phyloP scores from a whole-genome alignment of 2,113 vertebrate genomes.

The Mastomys coucha region DNA sequence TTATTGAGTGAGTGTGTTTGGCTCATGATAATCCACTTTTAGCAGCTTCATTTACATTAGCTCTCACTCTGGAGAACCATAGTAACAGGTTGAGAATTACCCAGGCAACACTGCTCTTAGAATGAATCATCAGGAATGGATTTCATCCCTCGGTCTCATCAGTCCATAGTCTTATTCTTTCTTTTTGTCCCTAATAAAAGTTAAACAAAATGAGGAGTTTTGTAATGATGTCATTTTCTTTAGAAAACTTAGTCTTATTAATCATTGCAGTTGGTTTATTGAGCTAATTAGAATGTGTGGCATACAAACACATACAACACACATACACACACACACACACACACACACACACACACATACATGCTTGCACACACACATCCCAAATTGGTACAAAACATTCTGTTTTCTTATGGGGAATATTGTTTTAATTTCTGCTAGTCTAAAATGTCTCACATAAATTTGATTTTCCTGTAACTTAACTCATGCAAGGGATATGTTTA shows the following conservation, averaged over 20 bases:
- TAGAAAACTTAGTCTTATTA: slow-evolving; percentile 66
- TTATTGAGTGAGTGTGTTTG: slow-evolving; percentile 68
- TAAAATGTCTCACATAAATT: slow-evolving; percentile 6
- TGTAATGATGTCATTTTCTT: slow-evolving; percentile 72
- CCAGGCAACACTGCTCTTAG: slow-evolving; percentile 65
- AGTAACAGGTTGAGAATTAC: slow-evolving; percentile 67
- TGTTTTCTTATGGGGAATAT: slow-evolving; percentile 10
- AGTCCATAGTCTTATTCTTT: slow-evolving; percentile 67
- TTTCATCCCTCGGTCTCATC: slow-evolving; percentile 76
- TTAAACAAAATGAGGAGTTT: slow-evolving; percentile 55
- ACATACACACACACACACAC: not conserved
- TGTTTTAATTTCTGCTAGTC: slow-evolving; percentile 48
- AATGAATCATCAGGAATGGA: slow-evolving; percentile 72
- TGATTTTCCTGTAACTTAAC: slow-evolving; percentile 46
- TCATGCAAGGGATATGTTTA: slow-evolving; percentile 1
- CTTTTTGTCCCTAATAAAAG: slow-evolving; percentile 49
- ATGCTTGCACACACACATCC: not conserved
- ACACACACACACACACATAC: not conserved
- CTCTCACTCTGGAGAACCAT: slow-evolving; percentile 13
- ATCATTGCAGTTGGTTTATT: slow-evolving; percentile 25
- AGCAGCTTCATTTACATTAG: slow-evolving; percentile 65
- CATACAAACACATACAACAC: not conserved
- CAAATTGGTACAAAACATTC: slow-evolving; percentile 7
- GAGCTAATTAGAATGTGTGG: not conserved
- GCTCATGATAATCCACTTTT: slow-evolving; percentile 54